Evolutionary conservation across 2,888 invertebrate species (phyloP).

Genomic region (Xylota sylvarum): DNA sequence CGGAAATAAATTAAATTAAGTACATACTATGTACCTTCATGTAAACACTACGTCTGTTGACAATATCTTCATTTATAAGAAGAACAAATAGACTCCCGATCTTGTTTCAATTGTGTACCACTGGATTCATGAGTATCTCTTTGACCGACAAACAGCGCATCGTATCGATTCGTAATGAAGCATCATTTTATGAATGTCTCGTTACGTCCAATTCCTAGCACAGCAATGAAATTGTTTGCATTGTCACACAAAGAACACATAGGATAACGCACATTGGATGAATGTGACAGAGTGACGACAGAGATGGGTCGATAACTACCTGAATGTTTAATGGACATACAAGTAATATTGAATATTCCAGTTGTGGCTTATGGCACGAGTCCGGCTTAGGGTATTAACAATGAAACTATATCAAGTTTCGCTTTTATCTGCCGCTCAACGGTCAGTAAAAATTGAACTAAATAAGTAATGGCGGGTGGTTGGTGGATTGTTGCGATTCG

Average conservation of each 20-base stretch:
- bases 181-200: constrained; percentile 39
- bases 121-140: constrained; percentile 25
- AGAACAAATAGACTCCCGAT: constrained; percentile 38
- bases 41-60: constrained; percentile 28
- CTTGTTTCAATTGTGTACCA: constrained; percentile 41
- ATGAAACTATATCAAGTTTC: constrained; percentile 57
- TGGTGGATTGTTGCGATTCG: background rate
- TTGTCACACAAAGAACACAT: constrained; percentile 25
- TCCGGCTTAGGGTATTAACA: constrained; percentile 45
- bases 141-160: constrained; percentile 37
- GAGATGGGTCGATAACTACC: constrained; percentile 41
- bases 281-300: constrained; percentile 23
- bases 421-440: constrained; percentile 37
- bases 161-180: constrained; percentile 64
- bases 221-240: constrained; percentile 45
- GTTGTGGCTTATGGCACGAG: constrained; percentile 60
- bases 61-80: constrained; percentile 27
- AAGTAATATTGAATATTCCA: background rate
- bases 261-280: constrained; percentile 21
- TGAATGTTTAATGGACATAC: constrained; percentile 11
- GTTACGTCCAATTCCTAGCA: constrained; percentile 33
- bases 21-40: background rate
- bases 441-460: background rate
- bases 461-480: background rate
- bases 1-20: constrained; percentile 19